A percentile compares a stretch with the other conserved stretches of the same genome.
Conservation (phyloP, 2,797 vertebrate genomes). For the Myiothlypis chrysogaster region DNA sequence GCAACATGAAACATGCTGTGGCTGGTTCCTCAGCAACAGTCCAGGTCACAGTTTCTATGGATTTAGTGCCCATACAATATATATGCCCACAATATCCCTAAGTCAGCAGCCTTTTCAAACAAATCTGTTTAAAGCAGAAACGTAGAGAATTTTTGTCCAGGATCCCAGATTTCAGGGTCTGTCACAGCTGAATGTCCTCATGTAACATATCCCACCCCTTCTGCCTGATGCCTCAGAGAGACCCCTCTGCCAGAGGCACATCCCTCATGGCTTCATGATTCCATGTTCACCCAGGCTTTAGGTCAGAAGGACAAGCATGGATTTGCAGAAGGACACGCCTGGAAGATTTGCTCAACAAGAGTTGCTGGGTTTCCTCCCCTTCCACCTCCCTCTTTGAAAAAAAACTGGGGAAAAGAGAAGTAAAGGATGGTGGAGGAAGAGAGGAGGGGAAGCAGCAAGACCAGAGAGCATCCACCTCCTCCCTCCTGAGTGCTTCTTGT, state of each 20-base stretch:
- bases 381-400: background rate
- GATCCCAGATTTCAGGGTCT: background rate
- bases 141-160: background rate
- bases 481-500: background rate
- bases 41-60: background rate
- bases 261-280: background rate
- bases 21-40: background rate
- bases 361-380: background rate
- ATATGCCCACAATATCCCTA: background rate
- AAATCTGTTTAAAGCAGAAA: background rate
- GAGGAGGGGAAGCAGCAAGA: background rate
- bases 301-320: background rate
- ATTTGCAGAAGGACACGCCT: background rate
- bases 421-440: background rate
- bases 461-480: background rate
- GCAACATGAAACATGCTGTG: background rate
- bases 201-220: background rate
- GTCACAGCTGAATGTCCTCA: background rate
- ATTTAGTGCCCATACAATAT: background rate
- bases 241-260: background rate
- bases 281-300: background rate
- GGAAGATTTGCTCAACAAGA: background rate
- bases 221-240: background rate
- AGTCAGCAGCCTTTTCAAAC: background rate
- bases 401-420: background rate